Base-by-base conservation (phyloP, 2,113 vertebrate species). In the Alexandromys fortis region DNA sequence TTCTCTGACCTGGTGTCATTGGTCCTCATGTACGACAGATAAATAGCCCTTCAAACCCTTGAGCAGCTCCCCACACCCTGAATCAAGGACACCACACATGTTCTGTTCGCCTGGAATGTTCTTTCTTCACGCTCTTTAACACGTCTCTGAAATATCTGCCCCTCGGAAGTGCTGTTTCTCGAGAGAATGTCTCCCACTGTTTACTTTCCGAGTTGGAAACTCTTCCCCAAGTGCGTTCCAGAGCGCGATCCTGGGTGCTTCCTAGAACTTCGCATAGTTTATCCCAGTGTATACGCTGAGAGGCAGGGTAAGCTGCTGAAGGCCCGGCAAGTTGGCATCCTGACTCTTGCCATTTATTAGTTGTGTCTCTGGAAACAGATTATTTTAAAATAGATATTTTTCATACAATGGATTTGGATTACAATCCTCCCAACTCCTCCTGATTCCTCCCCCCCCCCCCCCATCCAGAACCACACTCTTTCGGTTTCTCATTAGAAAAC, bases 51-150 rank as follows among this genome's bases (percentile, higher is more conserved):
- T 77, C 42, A 47, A 3, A 63, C 77, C 42, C 21, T 68, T 42
- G 17, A 58, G 63, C 61, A 24, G 1, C 11, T n/a, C 26, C 4
- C 11, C 0, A 9, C 2, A 5, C 11, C 26, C 33, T 2, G 2
- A 5, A 4, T 12, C 26, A 38, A 28, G n/a, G 19, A 49, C 30
- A 73, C 76, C 90, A 33, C 35, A 35, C 21, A 14, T 45, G 10
- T 45, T 49, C n/a, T 86, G 0, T 73, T 38, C 73, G 22, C 9
- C 67, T 49, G 65, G 30, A 82, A 58, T 86, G 22, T 91, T 91
- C 73, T 86, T 94, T 13, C 35, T 77, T 55, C 21, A 2, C 75
- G 28, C 3, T 42, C 5, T 30, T 22, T 61, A 45, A 14, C 19
- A 28, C 63, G 86, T 82, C 28, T 91, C n/a, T 81, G 47, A 68